Conservation (phyloP, 2,888 invertebrate genomes). For the Cephalotes varians region DNA sequence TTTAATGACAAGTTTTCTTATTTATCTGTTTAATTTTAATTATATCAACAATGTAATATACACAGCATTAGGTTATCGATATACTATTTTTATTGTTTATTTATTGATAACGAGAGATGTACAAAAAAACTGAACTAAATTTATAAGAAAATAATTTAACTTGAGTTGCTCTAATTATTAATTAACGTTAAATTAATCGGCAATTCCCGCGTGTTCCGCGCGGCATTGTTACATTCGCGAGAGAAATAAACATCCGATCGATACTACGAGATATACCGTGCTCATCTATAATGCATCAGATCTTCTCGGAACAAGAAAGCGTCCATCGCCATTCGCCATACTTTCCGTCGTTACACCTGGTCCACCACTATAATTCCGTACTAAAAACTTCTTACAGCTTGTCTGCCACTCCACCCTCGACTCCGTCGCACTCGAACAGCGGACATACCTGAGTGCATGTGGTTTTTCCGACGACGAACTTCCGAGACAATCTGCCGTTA, state of each 20-base stretch:
- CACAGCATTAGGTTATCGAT: not conserved
- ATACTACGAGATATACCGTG: conserved; percentile 23
- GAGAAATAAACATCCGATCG: conserved; percentile 36
- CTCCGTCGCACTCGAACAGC: not conserved
- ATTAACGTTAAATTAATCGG: conserved; percentile 4
- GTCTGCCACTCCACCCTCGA: conserved; percentile 4
- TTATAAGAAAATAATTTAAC: conserved; percentile 13
- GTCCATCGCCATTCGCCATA: conserved; percentile 34
- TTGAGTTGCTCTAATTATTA: not conserved
- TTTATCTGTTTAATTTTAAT: not conserved
- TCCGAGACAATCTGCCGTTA: conserved; percentile 48
- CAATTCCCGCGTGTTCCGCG: not conserved
- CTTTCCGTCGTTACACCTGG: conserved; percentile 53
- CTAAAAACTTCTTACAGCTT: conserved; percentile 50
- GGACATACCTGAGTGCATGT: conserved; percentile 37
- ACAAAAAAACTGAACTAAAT: not conserved
- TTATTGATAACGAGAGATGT: not conserved
- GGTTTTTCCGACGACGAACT: conserved; percentile 47
- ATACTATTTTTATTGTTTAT: not conserved
- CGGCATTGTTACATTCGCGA: conserved; percentile 17
- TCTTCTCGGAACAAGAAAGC: conserved; percentile 46
- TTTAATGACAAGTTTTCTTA: not conserved
- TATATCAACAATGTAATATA: too few relatives aligned
- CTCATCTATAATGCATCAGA: conserved; percentile 52
- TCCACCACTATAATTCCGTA: conserved; percentile 48